phyloP scores from a whole-genome alignment of 2,888 invertebrate species.

The Spatulosminthurus flaviceps region DNA sequence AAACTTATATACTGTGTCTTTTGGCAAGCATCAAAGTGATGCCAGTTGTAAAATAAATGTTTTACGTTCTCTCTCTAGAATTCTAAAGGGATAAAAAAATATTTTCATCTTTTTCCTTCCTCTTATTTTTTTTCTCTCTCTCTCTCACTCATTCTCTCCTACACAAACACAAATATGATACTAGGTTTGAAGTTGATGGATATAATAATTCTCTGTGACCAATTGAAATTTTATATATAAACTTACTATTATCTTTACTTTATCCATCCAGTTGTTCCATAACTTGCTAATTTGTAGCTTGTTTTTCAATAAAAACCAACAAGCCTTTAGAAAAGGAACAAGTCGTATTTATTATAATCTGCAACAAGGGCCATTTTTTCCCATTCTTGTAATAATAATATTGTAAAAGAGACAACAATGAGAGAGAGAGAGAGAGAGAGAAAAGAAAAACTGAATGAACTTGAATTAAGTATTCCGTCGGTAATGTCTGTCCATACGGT shows the following conservation, averaged over 20 bases:
- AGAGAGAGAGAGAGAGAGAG: background rate
- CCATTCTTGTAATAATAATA: slow-evolving; percentile 19
- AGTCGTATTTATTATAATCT: slow-evolving; percentile 16
- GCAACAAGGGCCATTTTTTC: slow-evolving; percentile 8
- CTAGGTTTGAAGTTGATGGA: background rate
- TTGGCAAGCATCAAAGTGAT: no score
- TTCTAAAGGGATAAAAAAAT: no score
- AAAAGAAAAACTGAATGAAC: slow-evolving; percentile 3
- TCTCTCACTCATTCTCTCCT: background rate
- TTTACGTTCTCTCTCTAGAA: no score
- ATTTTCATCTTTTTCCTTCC: slow-evolving; percentile 28
- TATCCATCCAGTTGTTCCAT: slow-evolving; percentile 14
- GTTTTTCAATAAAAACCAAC: slow-evolving; percentile 5
- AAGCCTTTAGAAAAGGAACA: slow-evolving; percentile 8
- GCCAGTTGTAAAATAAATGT: no score
- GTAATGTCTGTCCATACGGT: no score
- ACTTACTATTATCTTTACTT: slow-evolving; percentile 11
- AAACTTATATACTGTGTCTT: no score
- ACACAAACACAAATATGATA: background rate
- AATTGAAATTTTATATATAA: slow-evolving; percentile 24
- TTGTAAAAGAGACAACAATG: background rate
- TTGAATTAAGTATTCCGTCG: background rate
- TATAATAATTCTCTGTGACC: slow-evolving; percentile 26
- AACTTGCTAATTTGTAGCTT: slow-evolving; percentile 27
- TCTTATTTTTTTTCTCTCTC: background rate